Conservation (phyloP, 1,140 invertebrate species). For the Metopolophium dirhodum region DNA sequence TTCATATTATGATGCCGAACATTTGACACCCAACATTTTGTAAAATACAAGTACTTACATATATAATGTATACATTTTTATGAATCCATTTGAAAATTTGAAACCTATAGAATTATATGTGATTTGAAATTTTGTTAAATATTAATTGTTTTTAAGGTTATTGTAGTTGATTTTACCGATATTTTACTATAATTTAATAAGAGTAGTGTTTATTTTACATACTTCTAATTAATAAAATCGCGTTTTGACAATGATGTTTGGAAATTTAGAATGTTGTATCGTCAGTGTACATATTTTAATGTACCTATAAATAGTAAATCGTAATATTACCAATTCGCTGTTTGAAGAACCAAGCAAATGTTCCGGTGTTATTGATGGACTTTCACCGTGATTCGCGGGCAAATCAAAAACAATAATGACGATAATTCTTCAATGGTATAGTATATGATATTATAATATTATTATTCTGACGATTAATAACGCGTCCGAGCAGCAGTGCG, state of each 20-base stretch:
- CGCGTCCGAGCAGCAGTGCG: background rate
- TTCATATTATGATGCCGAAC: too few species aligned
- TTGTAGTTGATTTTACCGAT: background rate
- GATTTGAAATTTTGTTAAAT: too few species aligned
- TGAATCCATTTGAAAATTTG: too few species aligned
- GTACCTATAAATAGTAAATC: conserved; percentile 13
- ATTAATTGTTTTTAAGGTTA: background rate
- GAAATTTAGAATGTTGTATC: background rate
- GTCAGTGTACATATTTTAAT: background rate
- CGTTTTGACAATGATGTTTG: background rate
- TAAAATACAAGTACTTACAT: background rate
- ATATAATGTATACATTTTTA: background rate
- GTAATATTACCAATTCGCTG: conserved; percentile 1
- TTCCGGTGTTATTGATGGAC: background rate
- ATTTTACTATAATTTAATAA: background rate
- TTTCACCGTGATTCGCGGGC: background rate
- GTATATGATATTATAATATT: background rate
- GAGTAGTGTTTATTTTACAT: background rate
- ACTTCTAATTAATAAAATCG: background rate
- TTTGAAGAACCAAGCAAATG: conserved; percentile 6
- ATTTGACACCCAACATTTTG: background rate
- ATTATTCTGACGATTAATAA: background rate
- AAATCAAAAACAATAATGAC: background rate
- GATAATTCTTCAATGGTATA: background rate
- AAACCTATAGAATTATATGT: too few species aligned